Evolutionary conservation across 2,888 invertebrate genomes (phyloP), one percentile per base, ranked within the genome.

Genomic region (Thelaira solivaga): DNA sequence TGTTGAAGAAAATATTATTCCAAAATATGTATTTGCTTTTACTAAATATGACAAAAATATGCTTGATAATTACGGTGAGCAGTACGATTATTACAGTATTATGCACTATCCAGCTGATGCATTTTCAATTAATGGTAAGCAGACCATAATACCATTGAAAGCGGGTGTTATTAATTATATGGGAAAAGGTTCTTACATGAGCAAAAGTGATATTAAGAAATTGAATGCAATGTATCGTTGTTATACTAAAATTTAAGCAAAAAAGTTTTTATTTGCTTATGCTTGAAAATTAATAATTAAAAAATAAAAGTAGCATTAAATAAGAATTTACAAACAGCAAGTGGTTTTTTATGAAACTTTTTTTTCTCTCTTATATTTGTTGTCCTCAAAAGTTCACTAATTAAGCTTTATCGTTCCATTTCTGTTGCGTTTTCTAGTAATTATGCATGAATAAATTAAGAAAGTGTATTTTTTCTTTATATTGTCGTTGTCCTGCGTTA

Each of bases 51-150:
- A 90, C 22, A 85, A 89, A 4, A 87, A 89, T 2, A 89, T 87
- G 13, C 90, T 92, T 0, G 90, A 92, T 57, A 92, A 91, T 41
- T 94, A 90, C 83, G 93, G 92, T 1, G 90, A 94, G 59, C 88
- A 90, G 0, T 95, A 95, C 83, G 95, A 95, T 86, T 95, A 93
- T 85, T 91, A 92, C 81, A 95, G 95, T 81, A 93, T 95, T 1
- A 93, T 95, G 94, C 95, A 95, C 84, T 95, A 95, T 86, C 92
- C 93, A 0, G 90, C 91, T 20, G 91, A 90, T 31, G 94, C 94
- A 0, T 95, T 95, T 87, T 93, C 94, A 0, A 90, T 85, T 62
- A 95, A 95, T 85, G 91, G 92, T 0, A 85, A 91, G 83, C 91
- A 92, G 55, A 95, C 95, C 0, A 94, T 95, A 47, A 89, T 92